Percentiles rank a stretch among this genome's conserved stretches.
Evolutionary conservation across 2,113 vertebrate species (phyloP).

Genomic region (Chaetops frenatus): DNA sequence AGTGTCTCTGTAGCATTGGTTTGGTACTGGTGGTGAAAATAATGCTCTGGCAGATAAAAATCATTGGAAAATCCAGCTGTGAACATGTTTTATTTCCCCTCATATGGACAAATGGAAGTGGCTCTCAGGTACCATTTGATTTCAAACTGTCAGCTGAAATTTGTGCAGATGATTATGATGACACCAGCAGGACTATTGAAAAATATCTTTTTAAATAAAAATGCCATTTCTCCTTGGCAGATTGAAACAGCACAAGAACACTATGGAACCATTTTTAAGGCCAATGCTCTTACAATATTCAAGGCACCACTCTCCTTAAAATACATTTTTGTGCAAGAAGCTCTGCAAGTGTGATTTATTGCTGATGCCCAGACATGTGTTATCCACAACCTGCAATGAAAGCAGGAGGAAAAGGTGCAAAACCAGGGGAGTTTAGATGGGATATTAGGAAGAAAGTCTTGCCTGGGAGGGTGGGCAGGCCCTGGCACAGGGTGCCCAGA

Average conservation of each 20-base stretch:
- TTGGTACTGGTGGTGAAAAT: background rate
- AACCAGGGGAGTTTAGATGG: background rate
- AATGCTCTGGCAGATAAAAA: background rate
- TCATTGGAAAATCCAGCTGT: slow-evolving; percentile 9
- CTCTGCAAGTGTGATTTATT: background rate
- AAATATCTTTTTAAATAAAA: slow-evolving; percentile 55
- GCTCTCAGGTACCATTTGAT: slow-evolving; percentile 7
- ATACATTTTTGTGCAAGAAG: background rate
- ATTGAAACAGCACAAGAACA: background rate
- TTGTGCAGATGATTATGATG: slow-evolving; percentile 32
- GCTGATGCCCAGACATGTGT: background rate
- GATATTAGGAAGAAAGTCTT: fast-evolving
- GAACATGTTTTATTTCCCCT: background rate
- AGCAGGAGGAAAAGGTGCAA: background rate
- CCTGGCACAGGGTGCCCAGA: background rate
- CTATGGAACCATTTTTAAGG: background rate
- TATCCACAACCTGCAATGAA: background rate
- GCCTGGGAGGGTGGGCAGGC: fast-evolving
- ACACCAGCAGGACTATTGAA: slow-evolving; percentile 18
- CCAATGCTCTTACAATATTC: background rate
- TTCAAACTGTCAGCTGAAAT: slow-evolving; percentile 41
- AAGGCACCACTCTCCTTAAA: background rate
- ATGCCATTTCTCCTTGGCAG: slow-evolving; percentile 5
- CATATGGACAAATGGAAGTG: background rate
- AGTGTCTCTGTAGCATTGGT: background rate